phyloP scores from a whole-genome alignment of 2,797 vertebrate genomes.

The Pantherophis vulpinus region DNA sequence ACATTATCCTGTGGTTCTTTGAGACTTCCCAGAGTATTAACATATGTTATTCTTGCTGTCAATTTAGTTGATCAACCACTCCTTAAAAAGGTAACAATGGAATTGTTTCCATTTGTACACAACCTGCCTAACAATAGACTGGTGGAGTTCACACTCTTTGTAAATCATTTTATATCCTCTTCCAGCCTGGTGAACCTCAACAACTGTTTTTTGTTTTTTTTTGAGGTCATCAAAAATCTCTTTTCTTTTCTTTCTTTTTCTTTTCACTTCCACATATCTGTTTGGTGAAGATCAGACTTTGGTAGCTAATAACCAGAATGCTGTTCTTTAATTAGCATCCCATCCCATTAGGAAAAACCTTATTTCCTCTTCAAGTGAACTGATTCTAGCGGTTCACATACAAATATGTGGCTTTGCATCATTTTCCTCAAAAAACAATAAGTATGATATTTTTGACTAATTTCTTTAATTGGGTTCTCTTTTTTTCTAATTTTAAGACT shows the following conservation, averaged over 20 bases:
- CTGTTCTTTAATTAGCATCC: neutral
- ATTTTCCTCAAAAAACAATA: neutral
- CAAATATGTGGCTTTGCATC: neutral
- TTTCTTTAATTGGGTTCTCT: neutral
- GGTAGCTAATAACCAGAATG: neutral
- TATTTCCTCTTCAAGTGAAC: neutral
- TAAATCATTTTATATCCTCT: neutral
- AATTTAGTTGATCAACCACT: neutral
- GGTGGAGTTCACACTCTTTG: neutral
- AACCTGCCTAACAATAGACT: neutral
- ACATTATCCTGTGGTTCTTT: neutral
- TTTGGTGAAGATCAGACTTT: neutral
- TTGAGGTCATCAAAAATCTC: neutral
- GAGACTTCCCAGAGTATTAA: neutral
- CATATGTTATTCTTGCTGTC: neutral
- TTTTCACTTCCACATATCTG: neutral
- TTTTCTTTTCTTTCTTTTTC: neutral
- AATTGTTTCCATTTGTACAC: neutral
- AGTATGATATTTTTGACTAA: neutral
- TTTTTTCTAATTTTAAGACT: neutral
- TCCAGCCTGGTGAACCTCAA: neutral
- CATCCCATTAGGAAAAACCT: neutral
- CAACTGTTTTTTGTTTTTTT: neutral
- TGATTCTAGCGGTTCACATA: neutral
- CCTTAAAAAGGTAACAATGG: neutral